phyloP scores from a whole-genome alignment of 1,140 invertebrate species.

The Vollenhovia emeryi region DNA sequence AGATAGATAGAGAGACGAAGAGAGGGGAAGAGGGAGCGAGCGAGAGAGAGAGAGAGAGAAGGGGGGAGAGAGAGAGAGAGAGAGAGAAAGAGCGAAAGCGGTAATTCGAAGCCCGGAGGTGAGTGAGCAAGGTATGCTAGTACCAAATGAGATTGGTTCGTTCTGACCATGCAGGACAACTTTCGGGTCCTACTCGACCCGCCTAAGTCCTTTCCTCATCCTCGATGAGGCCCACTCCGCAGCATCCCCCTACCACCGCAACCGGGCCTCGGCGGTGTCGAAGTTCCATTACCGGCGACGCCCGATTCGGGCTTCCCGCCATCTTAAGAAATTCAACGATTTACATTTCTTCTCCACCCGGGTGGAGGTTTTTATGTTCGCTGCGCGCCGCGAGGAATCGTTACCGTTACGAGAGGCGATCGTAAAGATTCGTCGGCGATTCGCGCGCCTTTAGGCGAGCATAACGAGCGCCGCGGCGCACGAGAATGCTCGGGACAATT shows the following conservation, averaged over 20 bases:
- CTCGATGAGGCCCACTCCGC: conserved; percentile 52
- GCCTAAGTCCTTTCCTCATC: conserved; percentile 64
- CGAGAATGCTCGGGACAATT: not conserved
- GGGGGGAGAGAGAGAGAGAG: not conserved
- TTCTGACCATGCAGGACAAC: conserved; percentile 67
- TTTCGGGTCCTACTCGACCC: conserved; percentile 65
- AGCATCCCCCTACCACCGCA: conserved; percentile 3
- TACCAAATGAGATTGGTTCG: conserved; percentile 73
- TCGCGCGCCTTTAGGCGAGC: conserved; percentile 44
- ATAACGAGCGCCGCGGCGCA: not conserved
- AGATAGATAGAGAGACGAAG: not conserved
- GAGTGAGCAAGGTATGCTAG: conserved; percentile 73
- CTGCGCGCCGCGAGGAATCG: conserved; percentile 25
- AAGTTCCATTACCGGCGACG: conserved; percentile 72
- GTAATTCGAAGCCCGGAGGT: conserved; percentile 71
- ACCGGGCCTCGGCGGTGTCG: conserved; percentile 61
- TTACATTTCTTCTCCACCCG: conserved; percentile 61
- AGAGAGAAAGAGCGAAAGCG: conserved; percentile 21
- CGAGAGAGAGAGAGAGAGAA: not conserved
- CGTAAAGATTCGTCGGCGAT: conserved; percentile 58
- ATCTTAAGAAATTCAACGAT: conserved; percentile 59
- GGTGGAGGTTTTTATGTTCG: conserved; percentile 48
- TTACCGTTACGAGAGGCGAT: conserved; percentile 60
- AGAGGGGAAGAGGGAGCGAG: not conserved
- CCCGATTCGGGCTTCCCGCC: conserved; percentile 45